Evolutionary conservation across 1,140 invertebrate genomes (phyloP), one percentile per base, ranked within the genome.

Genomic region (Drosophila erecta): DNA sequence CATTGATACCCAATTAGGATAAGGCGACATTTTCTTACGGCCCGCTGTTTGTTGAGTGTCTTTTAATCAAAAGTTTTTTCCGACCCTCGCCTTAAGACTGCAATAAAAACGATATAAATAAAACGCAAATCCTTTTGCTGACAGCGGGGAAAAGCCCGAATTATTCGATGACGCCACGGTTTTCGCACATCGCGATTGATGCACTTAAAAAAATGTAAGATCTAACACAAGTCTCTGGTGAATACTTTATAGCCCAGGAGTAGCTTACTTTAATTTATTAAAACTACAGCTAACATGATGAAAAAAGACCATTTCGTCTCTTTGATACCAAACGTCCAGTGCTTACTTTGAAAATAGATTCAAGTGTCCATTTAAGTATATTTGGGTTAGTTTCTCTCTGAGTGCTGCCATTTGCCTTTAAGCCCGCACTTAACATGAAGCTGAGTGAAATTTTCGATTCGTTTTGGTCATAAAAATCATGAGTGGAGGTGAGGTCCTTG

Each of bases 1-100:
- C 84, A 87, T 87, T 87, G 84, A 87, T 89, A 87, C 84, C 84
- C 84, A 89, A 87, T 87, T 87, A 87, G 84, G 84, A 89, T 87
- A 84, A 89, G 79, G 76, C 83, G 84, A 79, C 75, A 72, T 86
- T 81, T 86, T 77, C 61, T 49, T 30, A 10, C 30, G 8, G 30
- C 27, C 44, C 73, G 33, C 50, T 67, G 70, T 76, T 76, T 69
- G 73, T 72, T 60, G 71, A 87, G 83, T 83, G 83, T 83, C 76
- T 76, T 89, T 87, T 89, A 84, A 87, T 87, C 84, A 87, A 87
- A 87, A 87, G 43, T 80, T 85, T 79, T 70, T 50, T 40, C 12
- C 24, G 41, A 33, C 11, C 40, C 10, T 38, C 46, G 74, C 43
- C 64, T 66, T 58, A 83, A 71, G 69, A 76, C 51, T 69, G 84